phyloP scores from a whole-genome alignment of 2,113 vertebrate genomes.

The Orycteropus afer region DNA sequence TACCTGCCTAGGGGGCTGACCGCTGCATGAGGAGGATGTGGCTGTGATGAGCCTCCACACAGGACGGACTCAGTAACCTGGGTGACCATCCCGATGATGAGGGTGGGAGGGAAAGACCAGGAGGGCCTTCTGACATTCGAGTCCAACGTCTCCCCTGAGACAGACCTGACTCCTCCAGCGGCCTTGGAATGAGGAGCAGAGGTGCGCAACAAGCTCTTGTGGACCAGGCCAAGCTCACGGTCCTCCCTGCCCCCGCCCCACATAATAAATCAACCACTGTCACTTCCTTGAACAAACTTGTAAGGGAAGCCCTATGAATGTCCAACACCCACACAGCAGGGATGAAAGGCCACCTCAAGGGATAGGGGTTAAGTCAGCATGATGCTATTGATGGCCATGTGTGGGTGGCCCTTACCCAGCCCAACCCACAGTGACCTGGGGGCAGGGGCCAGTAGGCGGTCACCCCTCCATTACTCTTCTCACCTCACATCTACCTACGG shows the following conservation, averaged over 20 bases:
- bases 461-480: accelerated
- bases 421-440: accelerated
- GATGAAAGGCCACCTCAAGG: not conserved
- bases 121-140: not conserved
- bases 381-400: accelerated
- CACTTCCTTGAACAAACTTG: not conserved
- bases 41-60: accelerated
- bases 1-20: accelerated
- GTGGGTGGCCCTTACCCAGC: not conserved
- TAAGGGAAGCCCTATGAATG: not conserved
- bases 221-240: not conserved
- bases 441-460: accelerated
- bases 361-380: accelerated
- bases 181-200: not conserved
- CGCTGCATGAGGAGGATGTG: accelerated
- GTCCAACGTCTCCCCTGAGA: not conserved
- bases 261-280: no score
- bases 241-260: no score
- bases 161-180: not conserved
- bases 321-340: accelerated
- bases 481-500: accelerated
- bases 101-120: not conserved
- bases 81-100: accelerated
- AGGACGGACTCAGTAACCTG: no score
- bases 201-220: not conserved